Percentiles rank a stretch among this genome's conserved stretches.
phyloP scores from a whole-genome alignment of 1,140 invertebrate species.

The Halyomorpha halys region DNA sequence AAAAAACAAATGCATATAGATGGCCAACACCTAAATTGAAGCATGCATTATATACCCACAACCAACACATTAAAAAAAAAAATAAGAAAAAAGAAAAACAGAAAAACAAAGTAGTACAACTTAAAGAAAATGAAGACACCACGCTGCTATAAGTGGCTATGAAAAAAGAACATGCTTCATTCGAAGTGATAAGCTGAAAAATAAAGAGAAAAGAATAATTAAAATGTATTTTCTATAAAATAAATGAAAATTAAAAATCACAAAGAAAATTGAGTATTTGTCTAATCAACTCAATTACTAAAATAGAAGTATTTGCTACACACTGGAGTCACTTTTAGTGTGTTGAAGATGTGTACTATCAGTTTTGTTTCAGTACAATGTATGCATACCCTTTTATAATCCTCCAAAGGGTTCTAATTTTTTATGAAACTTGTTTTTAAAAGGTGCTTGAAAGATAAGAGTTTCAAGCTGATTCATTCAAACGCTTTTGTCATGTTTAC shows the following conservation, averaged over 20 bases:
- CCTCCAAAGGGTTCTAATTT: constrained; percentile 16
- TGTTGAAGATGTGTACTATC: constrained; percentile 17
- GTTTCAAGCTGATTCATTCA: constrained; percentile 7
- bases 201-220: constrained; percentile 21
- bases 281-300: no score
- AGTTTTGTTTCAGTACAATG: constrained; percentile 10
- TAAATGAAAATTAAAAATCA: not conserved
- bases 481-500: constrained; percentile 37
- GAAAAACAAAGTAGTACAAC: not conserved
- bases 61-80: constrained; percentile 16
- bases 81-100: constrained; percentile 14
- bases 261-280: not conserved
- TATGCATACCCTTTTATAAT: not conserved
- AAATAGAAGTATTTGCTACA: constrained; percentile 4
- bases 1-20: constrained; percentile 2
- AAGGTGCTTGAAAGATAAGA: not conserved
- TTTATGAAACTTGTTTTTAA: not conserved
- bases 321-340: constrained; percentile 20
- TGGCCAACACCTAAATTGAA: constrained; percentile 15
- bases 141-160: not conserved
- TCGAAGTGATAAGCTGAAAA: constrained; percentile 19
- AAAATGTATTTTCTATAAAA: constrained; percentile 1
- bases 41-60: constrained; percentile 15
- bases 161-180: constrained; percentile 23
- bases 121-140: constrained; percentile 13